Evolutionary conservation across 2,797 vertebrate genomes (phyloP).

Genomic region (Channallabes apus): DNA sequence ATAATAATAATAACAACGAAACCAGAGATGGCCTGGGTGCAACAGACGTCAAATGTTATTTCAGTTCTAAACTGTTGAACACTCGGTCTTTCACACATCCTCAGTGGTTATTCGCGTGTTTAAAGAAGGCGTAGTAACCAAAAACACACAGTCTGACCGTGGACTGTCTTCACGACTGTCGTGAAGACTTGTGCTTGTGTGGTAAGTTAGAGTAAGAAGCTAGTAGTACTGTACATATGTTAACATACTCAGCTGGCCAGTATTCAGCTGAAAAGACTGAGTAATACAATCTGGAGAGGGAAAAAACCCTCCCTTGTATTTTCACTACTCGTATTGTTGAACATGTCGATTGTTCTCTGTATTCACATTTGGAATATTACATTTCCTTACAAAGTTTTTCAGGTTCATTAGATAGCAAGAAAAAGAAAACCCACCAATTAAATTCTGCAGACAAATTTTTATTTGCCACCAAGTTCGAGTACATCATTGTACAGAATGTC

Average conservation of each 20-base stretch:
- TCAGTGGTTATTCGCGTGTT: conserved; percentile 5
- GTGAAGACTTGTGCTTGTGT: not conserved
- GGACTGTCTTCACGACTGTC: not conserved
- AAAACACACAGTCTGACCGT: not conserved
- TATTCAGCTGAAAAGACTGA: not conserved
- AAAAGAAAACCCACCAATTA: no score
- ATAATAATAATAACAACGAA: not conserved
- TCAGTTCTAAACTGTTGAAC: not conserved
- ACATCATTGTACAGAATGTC: no score
- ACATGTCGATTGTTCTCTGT: not conserved
- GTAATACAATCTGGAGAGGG: not conserved
- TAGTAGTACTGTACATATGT: not conserved
- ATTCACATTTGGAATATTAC: no score
- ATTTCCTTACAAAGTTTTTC: no score
- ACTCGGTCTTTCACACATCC: not conserved
- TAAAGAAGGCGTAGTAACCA: conserved; percentile 24
- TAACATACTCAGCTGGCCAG: not conserved
- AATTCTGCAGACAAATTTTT: no score
- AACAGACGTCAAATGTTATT: conserved; percentile 6
- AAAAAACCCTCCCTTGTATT: not conserved
- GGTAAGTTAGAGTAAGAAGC: not conserved
- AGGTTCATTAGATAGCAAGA: no score
- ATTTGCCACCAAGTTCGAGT: no score
- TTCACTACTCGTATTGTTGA: not conserved
- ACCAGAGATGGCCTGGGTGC: not conserved